Evolutionary conservation across 2,888 invertebrate genomes (phyloP).

Genomic region (Eudemis profundana): DNA sequence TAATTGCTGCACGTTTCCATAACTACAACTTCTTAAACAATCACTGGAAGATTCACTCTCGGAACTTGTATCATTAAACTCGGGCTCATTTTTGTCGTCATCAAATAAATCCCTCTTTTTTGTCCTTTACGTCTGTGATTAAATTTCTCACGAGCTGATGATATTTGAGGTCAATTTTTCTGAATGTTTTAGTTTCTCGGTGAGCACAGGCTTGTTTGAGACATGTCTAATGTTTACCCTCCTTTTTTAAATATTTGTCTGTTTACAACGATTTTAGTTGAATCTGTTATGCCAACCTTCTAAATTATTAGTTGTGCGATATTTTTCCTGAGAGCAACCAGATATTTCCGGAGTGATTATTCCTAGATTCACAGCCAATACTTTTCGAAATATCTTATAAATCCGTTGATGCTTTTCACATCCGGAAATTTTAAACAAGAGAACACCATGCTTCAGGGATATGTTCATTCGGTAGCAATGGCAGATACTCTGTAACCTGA

Average conservation of each 20-base stretch:
- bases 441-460: neutral
- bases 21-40: too few species aligned
- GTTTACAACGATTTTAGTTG: conserved; percentile 17
- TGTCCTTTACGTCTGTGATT: neutral
- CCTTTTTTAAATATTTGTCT: neutral
- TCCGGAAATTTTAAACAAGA: conserved; percentile 1
- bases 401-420: conserved; percentile 7
- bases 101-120: conserved; percentile 9
- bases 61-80: neutral
- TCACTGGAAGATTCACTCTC: neutral
- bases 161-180: conserved; percentile 1
- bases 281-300: conserved; percentile 12
- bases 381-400: neutral
- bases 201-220: conserved; percentile 13
- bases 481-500: conserved; percentile 1
- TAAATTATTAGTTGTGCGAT: neutral
- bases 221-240: conserved; percentile 1
- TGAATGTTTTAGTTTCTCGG: conserved; percentile 2
- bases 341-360: conserved; percentile 4
- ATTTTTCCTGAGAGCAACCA: neutral
- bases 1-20: too few species aligned
- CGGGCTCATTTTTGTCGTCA: conserved; percentile 8
- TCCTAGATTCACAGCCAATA: conserved; percentile 2
- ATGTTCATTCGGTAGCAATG: conserved; percentile 1
- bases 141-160: neutral